phyloP scores from a whole-genome alignment of 2,113 vertebrate species.

The Casuarius casuarius region DNA sequence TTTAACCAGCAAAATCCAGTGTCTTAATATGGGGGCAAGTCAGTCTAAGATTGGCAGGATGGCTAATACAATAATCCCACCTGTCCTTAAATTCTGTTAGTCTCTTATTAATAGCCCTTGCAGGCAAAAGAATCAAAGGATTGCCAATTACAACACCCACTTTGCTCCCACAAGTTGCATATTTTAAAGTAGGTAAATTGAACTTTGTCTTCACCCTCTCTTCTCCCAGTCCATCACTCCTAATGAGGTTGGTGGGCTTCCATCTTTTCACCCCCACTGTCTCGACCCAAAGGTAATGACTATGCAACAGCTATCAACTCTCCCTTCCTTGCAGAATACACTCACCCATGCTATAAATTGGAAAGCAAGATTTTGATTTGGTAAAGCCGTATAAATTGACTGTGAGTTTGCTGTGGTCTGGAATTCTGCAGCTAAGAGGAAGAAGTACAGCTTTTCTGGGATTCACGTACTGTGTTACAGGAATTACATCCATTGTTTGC shows the following conservation, averaged over 20 bases:
- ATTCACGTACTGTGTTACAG: rapidly evolving
- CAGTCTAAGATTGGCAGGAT: background rate
- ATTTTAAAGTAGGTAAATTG: background rate
- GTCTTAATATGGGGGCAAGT: background rate
- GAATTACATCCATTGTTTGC: rapidly evolving
- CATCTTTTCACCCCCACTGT: background rate
- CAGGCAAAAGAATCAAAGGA: background rate
- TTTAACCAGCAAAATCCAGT: background rate
- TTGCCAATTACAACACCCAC: background rate
- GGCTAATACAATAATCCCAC: background rate
- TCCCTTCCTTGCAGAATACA: background rate
- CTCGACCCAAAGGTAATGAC: background rate
- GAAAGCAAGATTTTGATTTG: background rate
- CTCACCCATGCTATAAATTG: background rate
- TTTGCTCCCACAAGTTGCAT: background rate
- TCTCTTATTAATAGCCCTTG: background rate
- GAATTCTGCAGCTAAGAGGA: background rate
- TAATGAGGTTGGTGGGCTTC: background rate
- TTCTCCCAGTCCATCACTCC: background rate
- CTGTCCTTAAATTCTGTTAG: background rate
- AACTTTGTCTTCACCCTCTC: background rate
- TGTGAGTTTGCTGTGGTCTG: background rate
- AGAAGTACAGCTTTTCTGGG: background rate
- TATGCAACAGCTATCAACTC: background rate
- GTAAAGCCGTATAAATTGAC: background rate